phyloP scores from a whole-genome alignment of 2,888 invertebrate species.

The Quadriops clusia region DNA sequence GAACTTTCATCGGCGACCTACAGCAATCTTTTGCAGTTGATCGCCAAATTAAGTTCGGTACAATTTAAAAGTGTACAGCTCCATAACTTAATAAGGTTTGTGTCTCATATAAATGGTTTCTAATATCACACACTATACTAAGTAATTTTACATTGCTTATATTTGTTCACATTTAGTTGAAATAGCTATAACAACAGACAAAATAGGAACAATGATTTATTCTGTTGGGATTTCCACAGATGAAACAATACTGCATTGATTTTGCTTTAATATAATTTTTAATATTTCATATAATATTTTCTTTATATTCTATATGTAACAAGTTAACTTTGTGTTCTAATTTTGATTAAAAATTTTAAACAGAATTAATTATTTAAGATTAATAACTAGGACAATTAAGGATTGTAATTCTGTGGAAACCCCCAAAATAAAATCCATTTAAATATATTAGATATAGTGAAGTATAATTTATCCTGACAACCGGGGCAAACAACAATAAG shows the following conservation, averaged over 20 bases:
- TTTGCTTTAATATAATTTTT: slow-evolving; percentile 7
- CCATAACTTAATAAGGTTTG: not conserved
- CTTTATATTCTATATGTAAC: slow-evolving; percentile 7
- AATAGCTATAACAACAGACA: slow-evolving; percentile 25
- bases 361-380: too few species aligned
- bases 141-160: slow-evolving; percentile 37
- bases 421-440: too few species aligned
- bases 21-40: slow-evolving; percentile 8
- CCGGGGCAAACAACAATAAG: too few species aligned
- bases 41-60: slow-evolving; percentile 8
- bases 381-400: too few species aligned
- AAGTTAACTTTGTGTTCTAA: too few species aligned
- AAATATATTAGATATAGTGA: too few species aligned
- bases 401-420: too few species aligned
- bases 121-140: slow-evolving; percentile 32
- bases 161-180: slow-evolving; percentile 25
- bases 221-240: too few species aligned
- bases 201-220: slow-evolving; percentile 27
- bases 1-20: slow-evolving; percentile 5
- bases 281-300: slow-evolving; percentile 5
- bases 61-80: slow-evolving; percentile 5
- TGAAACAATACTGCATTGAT: too few species aligned
- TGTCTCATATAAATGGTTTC: too few species aligned
- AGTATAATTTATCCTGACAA: too few species aligned
- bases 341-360: too few species aligned